A percentile compares a stretch with the other conserved stretches of the same genome.
These are phyloP conservation scores for Caranx melampygus DNA, from an alignment of 2,113 vertebrate species.

Conservation along the genomic window DNA sequence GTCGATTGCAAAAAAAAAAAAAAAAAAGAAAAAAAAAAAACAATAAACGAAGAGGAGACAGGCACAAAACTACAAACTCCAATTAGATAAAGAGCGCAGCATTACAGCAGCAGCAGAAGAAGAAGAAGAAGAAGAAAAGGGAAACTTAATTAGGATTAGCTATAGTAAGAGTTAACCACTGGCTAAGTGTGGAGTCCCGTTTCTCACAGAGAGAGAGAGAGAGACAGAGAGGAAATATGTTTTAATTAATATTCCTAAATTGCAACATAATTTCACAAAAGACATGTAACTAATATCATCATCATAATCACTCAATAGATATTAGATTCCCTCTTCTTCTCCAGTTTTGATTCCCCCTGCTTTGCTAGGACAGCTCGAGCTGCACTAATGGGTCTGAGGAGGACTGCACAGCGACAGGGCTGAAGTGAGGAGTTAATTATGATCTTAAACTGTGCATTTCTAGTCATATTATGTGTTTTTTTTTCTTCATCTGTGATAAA, in stretches of 20 bases:
- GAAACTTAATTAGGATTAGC: slow-evolving; percentile 25
- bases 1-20: slow-evolving; percentile 1
- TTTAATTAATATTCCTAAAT: slow-evolving; percentile 19
- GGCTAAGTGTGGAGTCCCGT: not conserved
- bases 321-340: not conserved
- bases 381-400: not conserved
- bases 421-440: not conserved
- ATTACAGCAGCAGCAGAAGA: not conserved
- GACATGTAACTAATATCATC: not conserved
- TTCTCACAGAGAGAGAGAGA: not conserved
- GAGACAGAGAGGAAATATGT: not conserved
- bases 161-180: slow-evolving; percentile 1
- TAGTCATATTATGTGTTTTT: not conserved
- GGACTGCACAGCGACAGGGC: not conserved
- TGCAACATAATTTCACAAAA: not conserved
- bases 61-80: not conserved
- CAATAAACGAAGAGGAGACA: not conserved
- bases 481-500: not conserved
- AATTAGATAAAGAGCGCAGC: not conserved
- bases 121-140: not conserved
- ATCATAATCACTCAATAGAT: not conserved
- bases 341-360: slow-evolving; percentile 1
- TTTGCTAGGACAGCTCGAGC: not conserved
- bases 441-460: not conserved
- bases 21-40: not conserved